These are phyloP conservation scores for Tetranychus truncatus DNA, from an alignment of 2,888 invertebrate genomes.

Conservation along the genomic window DNA sequence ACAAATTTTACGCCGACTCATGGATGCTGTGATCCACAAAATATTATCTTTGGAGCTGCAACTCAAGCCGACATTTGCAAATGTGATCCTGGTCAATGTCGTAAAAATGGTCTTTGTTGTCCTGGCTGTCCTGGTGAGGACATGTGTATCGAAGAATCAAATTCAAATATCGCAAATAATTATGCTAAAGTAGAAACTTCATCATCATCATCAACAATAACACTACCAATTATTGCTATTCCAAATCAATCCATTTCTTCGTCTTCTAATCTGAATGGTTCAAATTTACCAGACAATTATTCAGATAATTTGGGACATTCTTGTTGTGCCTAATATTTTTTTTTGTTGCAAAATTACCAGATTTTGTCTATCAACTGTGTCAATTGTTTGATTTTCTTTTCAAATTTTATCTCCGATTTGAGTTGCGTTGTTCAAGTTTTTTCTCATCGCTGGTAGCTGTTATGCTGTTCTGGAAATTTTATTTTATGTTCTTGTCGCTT, in stretches of 20 bases:
- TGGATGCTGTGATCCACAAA: constrained; percentile 2
- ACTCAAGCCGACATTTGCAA: constrained; percentile 25
- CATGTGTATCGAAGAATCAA: constrained; percentile 7
- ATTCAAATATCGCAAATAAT: not conserved
- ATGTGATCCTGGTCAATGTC: constrained; percentile 25
- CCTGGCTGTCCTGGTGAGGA: constrained; percentile 25
- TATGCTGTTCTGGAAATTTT: no score
- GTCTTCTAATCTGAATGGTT: not conserved
- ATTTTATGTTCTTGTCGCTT: no score
- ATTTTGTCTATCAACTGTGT: not conserved
- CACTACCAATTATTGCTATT: not conserved
- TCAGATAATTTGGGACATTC: not conserved
- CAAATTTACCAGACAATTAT: not conserved
- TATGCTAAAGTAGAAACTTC: not conserved
- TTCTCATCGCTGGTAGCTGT: not conserved
- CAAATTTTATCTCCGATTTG: not conserved
- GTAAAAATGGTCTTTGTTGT: constrained; percentile 23
- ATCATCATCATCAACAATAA: not conserved
- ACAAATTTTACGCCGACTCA: not conserved
- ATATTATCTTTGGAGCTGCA: constrained; percentile 23
- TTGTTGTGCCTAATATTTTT: not conserved
- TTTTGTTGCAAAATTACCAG: no score
- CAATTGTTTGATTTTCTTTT: not conserved
- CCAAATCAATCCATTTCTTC: not conserved
- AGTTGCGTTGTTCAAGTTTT: not conserved